Percentiles rank a stretch among this genome's conserved stretches.
Conservation (phyloP, 2,888 invertebrate species). For the Chaetogeoica ovagalla region DNA sequence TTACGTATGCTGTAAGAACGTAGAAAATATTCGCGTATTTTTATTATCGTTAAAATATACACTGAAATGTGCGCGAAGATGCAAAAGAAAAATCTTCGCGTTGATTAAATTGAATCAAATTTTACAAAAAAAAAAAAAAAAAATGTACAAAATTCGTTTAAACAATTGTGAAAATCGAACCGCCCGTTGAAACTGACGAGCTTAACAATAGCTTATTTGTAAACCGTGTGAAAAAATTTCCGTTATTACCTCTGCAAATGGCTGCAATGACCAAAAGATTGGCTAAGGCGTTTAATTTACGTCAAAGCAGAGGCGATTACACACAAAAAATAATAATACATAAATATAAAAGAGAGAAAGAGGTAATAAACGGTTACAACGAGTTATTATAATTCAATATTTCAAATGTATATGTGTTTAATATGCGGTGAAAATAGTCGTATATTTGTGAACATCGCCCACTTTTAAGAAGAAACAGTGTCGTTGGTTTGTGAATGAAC, state of each 20-base stretch:
- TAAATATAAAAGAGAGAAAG: constrained; percentile 13
- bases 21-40: too few species aligned
- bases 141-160: too few species aligned
- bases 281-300: constrained; percentile 13
- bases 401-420: background rate
- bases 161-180: too few species aligned
- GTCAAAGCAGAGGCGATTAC: background rate
- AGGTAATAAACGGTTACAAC: constrained; percentile 22
- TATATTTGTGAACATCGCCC: constrained; percentile 37
- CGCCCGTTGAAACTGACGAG: too few species aligned
- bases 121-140: too few species aligned
- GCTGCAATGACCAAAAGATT: background rate
- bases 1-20: too few species aligned
- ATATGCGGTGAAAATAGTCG: constrained; percentile 17
- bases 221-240: too few species aligned
- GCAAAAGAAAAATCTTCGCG: too few species aligned
- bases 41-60: too few species aligned
- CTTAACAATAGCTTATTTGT: too few species aligned
- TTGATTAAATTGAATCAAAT: too few species aligned
- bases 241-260: background rate
- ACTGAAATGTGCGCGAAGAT: too few species aligned
- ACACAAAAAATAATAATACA: constrained; percentile 26
- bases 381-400: constrained; percentile 6
- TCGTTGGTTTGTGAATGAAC: constrained; percentile 32
- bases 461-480: constrained; percentile 6